Percentiles rank a stretch among this genome's conserved stretches.
Conservation (phyloP, 2,797 vertebrate species). For the Eurystomus glaucurus region DNA sequence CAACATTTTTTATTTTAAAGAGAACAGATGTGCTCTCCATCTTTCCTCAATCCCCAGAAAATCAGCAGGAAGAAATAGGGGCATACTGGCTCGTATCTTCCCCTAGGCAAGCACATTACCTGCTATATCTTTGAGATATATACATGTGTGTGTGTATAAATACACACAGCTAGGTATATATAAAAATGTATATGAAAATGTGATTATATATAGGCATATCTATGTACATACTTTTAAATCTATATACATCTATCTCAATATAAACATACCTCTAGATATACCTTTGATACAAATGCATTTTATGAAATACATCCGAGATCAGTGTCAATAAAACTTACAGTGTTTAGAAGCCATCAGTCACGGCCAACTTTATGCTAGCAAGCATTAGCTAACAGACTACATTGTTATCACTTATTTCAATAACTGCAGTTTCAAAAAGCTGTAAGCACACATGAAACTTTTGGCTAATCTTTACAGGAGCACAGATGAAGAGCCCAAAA, state of each 20-base stretch:
- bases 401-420: fast-evolving
- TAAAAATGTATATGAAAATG: neutral
- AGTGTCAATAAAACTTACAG: neutral
- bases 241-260: neutral
- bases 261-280: fast-evolving
- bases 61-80: neutral
- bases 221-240: neutral
- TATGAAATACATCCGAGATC: neutral
- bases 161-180: neutral
- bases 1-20: neutral
- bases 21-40: neutral
- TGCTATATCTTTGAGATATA: neutral
- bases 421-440: neutral
- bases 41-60: neutral
- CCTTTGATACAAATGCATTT: fast-evolving
- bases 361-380: neutral
- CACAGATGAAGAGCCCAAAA: neutral
- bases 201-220: neutral
- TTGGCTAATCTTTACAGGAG: neutral
- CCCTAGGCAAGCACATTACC: neutral
- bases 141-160: neutral
- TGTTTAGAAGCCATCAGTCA: neutral
- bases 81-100: neutral
- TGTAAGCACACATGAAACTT: neutral
- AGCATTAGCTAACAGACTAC: neutral